Conservation (phyloP, 1,140 invertebrate species). For the Capitella teleta region DNA sequence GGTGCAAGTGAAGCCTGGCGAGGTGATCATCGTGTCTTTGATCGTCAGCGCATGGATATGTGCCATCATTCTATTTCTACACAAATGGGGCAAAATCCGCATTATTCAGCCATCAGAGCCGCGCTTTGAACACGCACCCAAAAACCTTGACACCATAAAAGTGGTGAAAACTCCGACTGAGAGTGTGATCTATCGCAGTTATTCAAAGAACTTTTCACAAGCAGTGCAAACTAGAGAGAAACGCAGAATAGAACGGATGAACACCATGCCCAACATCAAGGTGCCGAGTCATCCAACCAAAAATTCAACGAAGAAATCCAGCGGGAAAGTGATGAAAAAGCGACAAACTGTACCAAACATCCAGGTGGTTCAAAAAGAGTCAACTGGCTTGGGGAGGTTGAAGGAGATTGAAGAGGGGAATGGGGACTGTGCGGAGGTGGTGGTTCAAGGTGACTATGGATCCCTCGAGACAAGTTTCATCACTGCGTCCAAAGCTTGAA, state of each 20-base stretch:
- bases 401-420: too few relatives aligned
- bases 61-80: slow-evolving; percentile 25
- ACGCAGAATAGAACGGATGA: slow-evolving; percentile 25
- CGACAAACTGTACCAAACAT: too few relatives aligned
- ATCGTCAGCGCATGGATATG: slow-evolving; percentile 25
- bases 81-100: slow-evolving; percentile 29
- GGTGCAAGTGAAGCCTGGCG: slow-evolving; percentile 17
- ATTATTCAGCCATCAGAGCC: slow-evolving; percentile 26
- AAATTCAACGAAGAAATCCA: too few relatives aligned
- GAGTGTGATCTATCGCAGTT: slow-evolving; percentile 35
- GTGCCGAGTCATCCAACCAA: too few relatives aligned
- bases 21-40: slow-evolving; percentile 23
- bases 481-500: too few relatives aligned
- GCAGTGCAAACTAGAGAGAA: slow-evolving; percentile 33
- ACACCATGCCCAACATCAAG: slow-evolving; percentile 24
- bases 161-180: slow-evolving; percentile 28
- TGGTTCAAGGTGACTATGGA: too few relatives aligned
- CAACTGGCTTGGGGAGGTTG: too few relatives aligned
- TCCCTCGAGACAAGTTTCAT: too few relatives aligned
- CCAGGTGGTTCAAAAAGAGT: too few relatives aligned
- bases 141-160: slow-evolving; percentile 31
- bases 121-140: slow-evolving; percentile 27
- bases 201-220: slow-evolving; percentile 27
- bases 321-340: too few relatives aligned
- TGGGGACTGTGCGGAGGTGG: too few relatives aligned